These are phyloP conservation scores for Coccyzus lansbergi DNA, from an alignment of 2,797 vertebrate genomes.

Conservation along the genomic window DNA sequence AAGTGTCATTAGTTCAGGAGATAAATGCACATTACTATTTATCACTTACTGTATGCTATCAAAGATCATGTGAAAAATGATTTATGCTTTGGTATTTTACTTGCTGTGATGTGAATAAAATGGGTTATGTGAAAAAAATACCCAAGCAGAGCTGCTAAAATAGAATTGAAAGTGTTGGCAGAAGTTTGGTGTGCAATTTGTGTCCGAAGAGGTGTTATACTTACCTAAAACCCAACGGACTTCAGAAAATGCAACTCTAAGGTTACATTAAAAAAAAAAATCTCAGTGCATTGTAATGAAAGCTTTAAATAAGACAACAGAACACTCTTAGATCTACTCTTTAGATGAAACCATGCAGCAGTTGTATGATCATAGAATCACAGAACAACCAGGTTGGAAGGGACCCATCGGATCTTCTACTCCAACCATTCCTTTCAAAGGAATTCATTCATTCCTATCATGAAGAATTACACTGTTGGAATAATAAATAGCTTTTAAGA, in stretches of 20 bases:
- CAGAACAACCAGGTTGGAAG: too few species aligned
- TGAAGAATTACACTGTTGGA: background rate
- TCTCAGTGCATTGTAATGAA: background rate
- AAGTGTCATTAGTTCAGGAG: constrained; percentile 11
- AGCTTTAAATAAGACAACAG: background rate
- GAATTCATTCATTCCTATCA: too few species aligned
- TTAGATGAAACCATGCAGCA: background rate
- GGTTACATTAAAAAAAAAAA: background rate
- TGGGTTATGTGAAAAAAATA: background rate
- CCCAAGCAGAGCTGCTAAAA: background rate
- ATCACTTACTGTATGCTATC: background rate
- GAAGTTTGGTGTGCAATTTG: background rate
- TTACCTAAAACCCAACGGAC: background rate
- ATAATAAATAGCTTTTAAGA: background rate
- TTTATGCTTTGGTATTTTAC: background rate
- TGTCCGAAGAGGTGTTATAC: background rate
- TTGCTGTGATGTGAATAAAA: background rate
- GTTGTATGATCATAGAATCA: accelerated
- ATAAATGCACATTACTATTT: constrained; percentile 16
- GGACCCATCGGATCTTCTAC: too few species aligned
- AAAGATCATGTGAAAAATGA: background rate
- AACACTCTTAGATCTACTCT: background rate
- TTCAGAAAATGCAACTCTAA: background rate
- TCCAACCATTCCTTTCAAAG: too few species aligned
- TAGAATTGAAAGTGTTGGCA: background rate